phyloP scores from a whole-genome alignment of 2,113 vertebrate species.

The Entosphenus tridentatus region DNA sequence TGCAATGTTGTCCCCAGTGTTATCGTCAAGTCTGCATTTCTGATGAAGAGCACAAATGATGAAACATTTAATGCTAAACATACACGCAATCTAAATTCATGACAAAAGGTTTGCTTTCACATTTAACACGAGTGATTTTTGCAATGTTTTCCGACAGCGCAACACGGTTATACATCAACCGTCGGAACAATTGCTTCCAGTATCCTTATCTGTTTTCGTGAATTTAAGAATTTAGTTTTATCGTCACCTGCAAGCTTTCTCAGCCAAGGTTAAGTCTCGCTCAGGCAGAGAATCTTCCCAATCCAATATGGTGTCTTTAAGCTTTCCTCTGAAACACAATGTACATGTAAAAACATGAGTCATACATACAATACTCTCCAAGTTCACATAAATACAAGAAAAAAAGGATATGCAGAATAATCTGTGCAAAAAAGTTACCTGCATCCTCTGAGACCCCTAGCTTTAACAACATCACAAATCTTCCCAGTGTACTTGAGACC shows the following conservation, averaged over 20 bases:
- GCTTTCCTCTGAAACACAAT: slow-evolving; percentile 37
- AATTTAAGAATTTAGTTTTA: too few species aligned
- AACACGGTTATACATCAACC: too few species aligned
- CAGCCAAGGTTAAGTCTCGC: slow-evolving; percentile 49
- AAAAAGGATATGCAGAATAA: not conserved
- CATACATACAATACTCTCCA: not conserved
- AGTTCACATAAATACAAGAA: not conserved
- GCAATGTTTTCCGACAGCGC: too few species aligned
- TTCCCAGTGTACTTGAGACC: slow-evolving; percentile 72
- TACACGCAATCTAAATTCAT: too few species aligned
- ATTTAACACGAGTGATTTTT: too few species aligned
- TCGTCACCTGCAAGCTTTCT: slow-evolving; percentile 58
- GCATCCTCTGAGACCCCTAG: slow-evolving; percentile 62
- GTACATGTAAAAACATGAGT: not conserved
- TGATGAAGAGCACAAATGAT: slow-evolving; percentile 14
- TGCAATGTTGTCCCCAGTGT: slow-evolving; percentile 81
- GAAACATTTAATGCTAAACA: too few species aligned
- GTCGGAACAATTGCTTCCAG: too few species aligned
- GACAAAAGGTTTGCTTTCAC: too few species aligned
- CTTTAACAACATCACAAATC: slow-evolving; percentile 56
- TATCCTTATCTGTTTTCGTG: too few species aligned
- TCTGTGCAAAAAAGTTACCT: slow-evolving; percentile 25
- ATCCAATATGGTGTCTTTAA: slow-evolving; percentile 75
- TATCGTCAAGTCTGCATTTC: slow-evolving; percentile 58
- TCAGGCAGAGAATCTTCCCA: slow-evolving; percentile 85